A percentile compares a stretch with the other conserved stretches of the same genome.
Evolutionary conservation across 2,888 invertebrate genomes (phyloP).

Genomic region (Sicus ferrugineus): DNA sequence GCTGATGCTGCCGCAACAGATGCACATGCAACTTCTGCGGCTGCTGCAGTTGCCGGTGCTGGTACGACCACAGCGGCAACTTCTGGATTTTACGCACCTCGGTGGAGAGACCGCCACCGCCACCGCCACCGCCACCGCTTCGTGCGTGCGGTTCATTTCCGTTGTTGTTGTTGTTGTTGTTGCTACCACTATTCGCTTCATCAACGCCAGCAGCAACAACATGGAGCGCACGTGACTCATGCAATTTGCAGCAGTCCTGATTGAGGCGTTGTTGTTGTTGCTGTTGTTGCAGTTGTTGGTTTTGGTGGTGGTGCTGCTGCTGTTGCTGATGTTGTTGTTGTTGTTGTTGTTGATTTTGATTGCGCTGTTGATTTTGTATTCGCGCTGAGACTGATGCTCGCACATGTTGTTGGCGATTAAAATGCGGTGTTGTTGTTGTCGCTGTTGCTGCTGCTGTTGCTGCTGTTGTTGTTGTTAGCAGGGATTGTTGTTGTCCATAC

Average conservation of each 20-base stretch:
- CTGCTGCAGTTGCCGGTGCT: conserved; percentile 47
- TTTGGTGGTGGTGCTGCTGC: conserved; percentile 36
- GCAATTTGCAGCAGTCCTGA: conserved; percentile 41
- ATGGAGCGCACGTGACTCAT: conserved; percentile 26
- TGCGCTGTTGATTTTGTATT: conserved; percentile 37
- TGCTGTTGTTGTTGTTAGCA: conserved; percentile 39
- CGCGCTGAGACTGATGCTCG: conserved; percentile 37
- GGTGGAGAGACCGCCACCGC: conserved; percentile 41
- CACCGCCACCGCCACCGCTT: conserved; percentile 21
- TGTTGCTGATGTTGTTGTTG: conserved; percentile 44
- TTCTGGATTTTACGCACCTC: conserved; percentile 47
- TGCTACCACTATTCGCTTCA: conserved; percentile 18
- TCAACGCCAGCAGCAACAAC: conserved; percentile 27
- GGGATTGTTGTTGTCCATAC: conserved; percentile 37
- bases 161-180: conserved; percentile 17
- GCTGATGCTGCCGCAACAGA: conserved; percentile 46
- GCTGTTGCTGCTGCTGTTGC: conserved; percentile 33
- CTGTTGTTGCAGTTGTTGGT: conserved; percentile 43
- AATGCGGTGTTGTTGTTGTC: conserved; percentile 34
- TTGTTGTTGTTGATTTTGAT: conserved; percentile 41
- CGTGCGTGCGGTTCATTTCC: conserved; percentile 32
- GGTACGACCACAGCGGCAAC: conserved; percentile 46
- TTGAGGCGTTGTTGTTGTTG: conserved; percentile 45
- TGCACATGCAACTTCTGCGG: conserved; percentile 48
- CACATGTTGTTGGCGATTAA: conserved; percentile 38